Conservation (phyloP, 92 coral and sea anemone species). For the Ricordea florida region DNA sequence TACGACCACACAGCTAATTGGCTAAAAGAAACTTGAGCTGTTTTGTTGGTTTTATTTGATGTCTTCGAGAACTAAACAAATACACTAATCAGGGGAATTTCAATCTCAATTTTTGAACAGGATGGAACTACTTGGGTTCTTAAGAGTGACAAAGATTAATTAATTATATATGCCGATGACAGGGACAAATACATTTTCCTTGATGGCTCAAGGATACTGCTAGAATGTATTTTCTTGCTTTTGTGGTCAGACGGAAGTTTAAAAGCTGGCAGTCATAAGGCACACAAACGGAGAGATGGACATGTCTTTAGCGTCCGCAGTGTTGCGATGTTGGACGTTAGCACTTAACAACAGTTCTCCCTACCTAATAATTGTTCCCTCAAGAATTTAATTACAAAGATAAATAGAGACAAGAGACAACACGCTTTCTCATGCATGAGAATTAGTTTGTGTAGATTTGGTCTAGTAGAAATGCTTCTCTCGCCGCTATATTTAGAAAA, state of each 20-base stretch:
- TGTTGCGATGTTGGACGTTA: too few relatives aligned
- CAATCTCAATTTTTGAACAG: conserved; percentile 44
- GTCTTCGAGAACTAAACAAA: conserved; percentile 45
- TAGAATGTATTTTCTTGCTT: background rate
- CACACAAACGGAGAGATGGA: too few relatives aligned
- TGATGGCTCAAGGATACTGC: background rate
- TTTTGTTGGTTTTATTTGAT: conserved; percentile 51
- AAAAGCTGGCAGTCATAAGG: background rate
- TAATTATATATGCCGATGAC: conserved; percentile 56
- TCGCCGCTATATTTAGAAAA: too few relatives aligned
- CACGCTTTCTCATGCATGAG: conserved; percentile 5
- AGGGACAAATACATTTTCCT: background rate
- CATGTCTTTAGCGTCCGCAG: too few relatives aligned
- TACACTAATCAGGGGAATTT: conserved; percentile 28
- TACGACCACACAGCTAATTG: conserved; percentile 41
- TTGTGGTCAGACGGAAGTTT: background rate
- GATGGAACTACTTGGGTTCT: conserved; percentile 33
- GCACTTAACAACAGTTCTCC: background rate
- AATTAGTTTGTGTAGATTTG: background rate
- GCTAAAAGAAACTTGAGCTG: conserved; percentile 43
- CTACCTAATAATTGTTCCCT: conserved; percentile 34
- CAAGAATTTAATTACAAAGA: conserved; percentile 58
- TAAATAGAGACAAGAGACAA: conserved; percentile 40
- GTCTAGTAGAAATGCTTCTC: background rate
- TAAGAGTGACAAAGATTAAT: conserved; percentile 42